Conservation (phyloP, 2,888 invertebrate species). For the Dryadula phaetusa region DNA sequence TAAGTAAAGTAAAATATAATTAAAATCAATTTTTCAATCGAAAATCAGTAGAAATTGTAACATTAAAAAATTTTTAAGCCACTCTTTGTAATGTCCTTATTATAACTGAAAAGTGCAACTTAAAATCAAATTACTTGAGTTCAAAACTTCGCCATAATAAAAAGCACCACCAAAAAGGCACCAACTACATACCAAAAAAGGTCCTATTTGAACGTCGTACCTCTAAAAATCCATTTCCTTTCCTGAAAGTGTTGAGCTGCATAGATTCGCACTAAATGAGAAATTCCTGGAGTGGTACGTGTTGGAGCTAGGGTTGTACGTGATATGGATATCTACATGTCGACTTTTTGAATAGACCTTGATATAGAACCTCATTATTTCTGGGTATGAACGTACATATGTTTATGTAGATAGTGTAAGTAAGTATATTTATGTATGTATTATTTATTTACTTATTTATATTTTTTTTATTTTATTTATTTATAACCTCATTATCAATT, state of each 20-base stretch:
- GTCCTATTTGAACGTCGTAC: slow-evolving; percentile 40
- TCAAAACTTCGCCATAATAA: slow-evolving; percentile 17
- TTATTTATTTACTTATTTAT: too few relatives aligned
- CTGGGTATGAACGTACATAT: background rate
- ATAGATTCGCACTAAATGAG: slow-evolving; percentile 67
- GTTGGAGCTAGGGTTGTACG: slow-evolving; percentile 50
- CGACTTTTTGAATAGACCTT: slow-evolving; percentile 2
- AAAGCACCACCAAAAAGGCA: slow-evolving; percentile 17
- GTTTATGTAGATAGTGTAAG: too few relatives aligned
- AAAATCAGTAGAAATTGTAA: background rate
- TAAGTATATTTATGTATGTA: too few relatives aligned
- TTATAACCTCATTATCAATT: too few relatives aligned
- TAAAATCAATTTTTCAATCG: background rate
- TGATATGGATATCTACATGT: slow-evolving; percentile 29
- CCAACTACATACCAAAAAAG: slow-evolving; percentile 29
- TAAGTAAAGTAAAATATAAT: background rate
- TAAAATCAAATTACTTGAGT: slow-evolving; percentile 13
- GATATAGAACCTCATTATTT: background rate
- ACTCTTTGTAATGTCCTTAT: background rate
- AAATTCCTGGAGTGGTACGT: slow-evolving; percentile 68
- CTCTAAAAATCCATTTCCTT: slow-evolving; percentile 48
- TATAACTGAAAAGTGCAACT: background rate
- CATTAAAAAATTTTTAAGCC: background rate
- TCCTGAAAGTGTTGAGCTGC: slow-evolving; percentile 51
- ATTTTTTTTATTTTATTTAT: too few relatives aligned